Evolutionary conservation across 37 sponge, comb jelly and placozoan genomes (phyloP).

Genomic region (Aplysina aerophoba): DNA sequence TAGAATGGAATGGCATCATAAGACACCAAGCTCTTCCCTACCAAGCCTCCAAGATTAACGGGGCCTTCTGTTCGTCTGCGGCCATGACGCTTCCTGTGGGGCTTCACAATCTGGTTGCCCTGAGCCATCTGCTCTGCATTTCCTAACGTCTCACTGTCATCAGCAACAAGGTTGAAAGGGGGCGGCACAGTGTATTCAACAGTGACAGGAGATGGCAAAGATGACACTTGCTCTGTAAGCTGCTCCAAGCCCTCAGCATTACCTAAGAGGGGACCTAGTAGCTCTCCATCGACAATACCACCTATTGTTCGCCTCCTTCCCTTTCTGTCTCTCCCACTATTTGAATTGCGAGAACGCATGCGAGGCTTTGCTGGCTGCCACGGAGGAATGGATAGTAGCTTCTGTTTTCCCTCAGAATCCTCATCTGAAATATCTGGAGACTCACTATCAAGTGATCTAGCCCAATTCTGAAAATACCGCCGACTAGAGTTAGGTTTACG

Average conservation of each 20-base stretch:
- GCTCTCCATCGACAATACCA: slow-evolving; percentile 22
- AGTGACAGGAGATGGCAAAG: too few relatives aligned
- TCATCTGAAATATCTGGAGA: slow-evolving; percentile 25
- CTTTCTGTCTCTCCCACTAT: slow-evolving; percentile 12
- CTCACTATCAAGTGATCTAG: slow-evolving; percentile 16
- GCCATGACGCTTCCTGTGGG: neutral
- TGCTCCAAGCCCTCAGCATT: neutral
- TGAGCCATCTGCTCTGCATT: neutral
- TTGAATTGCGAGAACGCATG: neutral
- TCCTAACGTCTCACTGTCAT: neutral
- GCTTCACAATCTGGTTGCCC: neutral
- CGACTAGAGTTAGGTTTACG: slow-evolving; percentile 8
- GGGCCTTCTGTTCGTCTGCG: neutral
- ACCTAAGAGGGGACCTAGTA: neutral
- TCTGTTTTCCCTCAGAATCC: neutral
- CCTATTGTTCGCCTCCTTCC: slow-evolving; percentile 28
- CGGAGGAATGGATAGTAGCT: neutral
- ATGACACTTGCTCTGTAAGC: too few relatives aligned
- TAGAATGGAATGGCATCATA: neutral
- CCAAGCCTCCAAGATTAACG: slow-evolving; percentile 19
- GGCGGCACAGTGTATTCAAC: too few relatives aligned
- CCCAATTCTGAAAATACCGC: neutral
- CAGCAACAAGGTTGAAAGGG: neutral
- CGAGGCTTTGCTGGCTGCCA: slow-evolving; percentile 22
- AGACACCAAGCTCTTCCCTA: slow-evolving; percentile 3